Conservation (phyloP, 2,888 invertebrate genomes). For the Chrysomela aeneicollis region DNA sequence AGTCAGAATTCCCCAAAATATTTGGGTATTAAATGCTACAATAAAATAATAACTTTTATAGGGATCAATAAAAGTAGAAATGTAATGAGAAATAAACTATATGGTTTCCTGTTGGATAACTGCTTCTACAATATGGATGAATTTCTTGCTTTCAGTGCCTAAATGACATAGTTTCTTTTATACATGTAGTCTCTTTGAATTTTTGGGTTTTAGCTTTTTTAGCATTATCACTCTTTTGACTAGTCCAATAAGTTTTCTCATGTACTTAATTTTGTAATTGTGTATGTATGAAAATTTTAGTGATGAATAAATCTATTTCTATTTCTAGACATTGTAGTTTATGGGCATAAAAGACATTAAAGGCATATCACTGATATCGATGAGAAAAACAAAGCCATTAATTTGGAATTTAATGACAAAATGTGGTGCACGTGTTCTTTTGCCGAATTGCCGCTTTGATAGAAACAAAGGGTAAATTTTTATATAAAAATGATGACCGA, state of each 20-base stretch:
- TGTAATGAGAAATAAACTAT: conserved; percentile 8
- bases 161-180: not conserved
- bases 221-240: too few relatives aligned
- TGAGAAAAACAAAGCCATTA: too few relatives aligned
- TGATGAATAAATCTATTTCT: not conserved
- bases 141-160: conserved; percentile 9
- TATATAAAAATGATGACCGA: too few relatives aligned
- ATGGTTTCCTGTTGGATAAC: conserved; percentile 8
- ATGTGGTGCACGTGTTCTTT: too few relatives aligned
- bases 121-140: conserved; percentile 14
- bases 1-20: conserved; percentile 11
- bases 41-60: conserved; percentile 11
- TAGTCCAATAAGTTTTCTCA: conserved; percentile 5
- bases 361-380: too few relatives aligned
- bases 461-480: too few relatives aligned
- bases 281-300: conserved; percentile 5
- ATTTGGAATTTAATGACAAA: too few relatives aligned
- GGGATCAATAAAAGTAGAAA: conserved; percentile 8
- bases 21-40: conserved; percentile 10
- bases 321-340: too few relatives aligned
- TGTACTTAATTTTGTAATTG: not conserved
- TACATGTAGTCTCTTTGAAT: not conserved
- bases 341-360: too few relatives aligned
- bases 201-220: not conserved
- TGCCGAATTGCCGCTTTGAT: too few relatives aligned